Base-by-base conservation (phyloP, 2,113 vertebrate species). In the Chauna torquata region DNA sequence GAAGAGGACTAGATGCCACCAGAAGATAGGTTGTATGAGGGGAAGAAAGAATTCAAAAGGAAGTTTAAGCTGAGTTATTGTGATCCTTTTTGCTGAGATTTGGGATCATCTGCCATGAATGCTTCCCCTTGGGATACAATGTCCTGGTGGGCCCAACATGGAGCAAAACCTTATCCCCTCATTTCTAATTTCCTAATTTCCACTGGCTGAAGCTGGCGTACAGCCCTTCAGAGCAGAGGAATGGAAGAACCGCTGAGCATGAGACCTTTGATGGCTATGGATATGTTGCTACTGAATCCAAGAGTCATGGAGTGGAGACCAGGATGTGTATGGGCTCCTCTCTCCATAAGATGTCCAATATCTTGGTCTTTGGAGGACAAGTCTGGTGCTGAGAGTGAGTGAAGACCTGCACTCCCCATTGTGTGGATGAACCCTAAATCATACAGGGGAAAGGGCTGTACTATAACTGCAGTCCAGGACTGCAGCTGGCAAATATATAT, bases 81-180 rank as follows among this genome's bases (percentile, higher is more conserved):
- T 65, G 4, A 57, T 5, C 6, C 17, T 36, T 62, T 34, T 61
- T n/a, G 9, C 49, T 70, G 77, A 44, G 22, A 32, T 83, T 83
- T 64, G 32, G 68, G 18, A 68, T 1, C 4, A 13, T 47, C 72
- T 93, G 18, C 40, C 25, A 12, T 8, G 28, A 45, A 83, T n/a
- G 3, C 8, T 52, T 50, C 52, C 58, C 27, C 40, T 9, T 40
- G 42, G 32, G 70, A 72, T 36, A 54, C 2, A 9, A 16, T 11
- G 1, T 16, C 20, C 22, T 59, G 54, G 17, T 6, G 72, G 47
- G 13, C 17, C 38, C 40, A 9, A 18, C 0, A 3, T n/a, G 28
- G n/a, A 22, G 12, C 20, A 49, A 19, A 75, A 50, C 42, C 36
- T 17, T 2, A 0, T 1, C 20, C 34, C 8, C 7, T 55, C 8